phyloP scores from a whole-genome alignment of 2,888 invertebrate genomes.

The Prionchulus punctatus region DNA sequence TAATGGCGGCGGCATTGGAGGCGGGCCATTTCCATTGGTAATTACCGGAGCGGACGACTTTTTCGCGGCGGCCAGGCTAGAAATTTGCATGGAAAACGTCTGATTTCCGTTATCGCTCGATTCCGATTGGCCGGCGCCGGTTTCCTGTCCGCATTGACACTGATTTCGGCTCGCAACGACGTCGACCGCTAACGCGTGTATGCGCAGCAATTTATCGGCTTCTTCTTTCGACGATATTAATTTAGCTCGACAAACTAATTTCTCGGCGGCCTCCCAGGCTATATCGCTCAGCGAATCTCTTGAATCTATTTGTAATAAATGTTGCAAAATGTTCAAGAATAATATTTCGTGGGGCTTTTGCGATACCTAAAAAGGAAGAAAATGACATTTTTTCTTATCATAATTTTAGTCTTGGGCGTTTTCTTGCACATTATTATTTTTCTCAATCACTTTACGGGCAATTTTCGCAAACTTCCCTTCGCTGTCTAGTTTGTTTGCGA shows the following conservation, averaged over 20 bases:
- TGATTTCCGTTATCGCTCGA: too few relatives aligned
- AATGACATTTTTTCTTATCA: neutral
- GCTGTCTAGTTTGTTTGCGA: too few relatives aligned
- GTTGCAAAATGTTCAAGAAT: slow-evolving; percentile 77
- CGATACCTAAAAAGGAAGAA: slow-evolving; percentile 45
- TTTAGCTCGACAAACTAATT: slow-evolving; percentile 63
- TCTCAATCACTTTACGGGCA: too few relatives aligned
- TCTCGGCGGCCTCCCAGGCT: slow-evolving; percentile 85
- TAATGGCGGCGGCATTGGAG: slow-evolving; percentile 33
- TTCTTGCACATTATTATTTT: too few relatives aligned
- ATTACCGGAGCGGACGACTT: neutral
- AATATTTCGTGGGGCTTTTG: slow-evolving; percentile 86
- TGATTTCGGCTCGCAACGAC: slow-evolving; percentile 16
- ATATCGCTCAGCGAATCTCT: slow-evolving; percentile 69
- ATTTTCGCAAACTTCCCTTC: too few relatives aligned
- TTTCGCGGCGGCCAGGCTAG: neutral
- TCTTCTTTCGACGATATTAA: slow-evolving; percentile 70
- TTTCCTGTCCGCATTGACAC: neutral
- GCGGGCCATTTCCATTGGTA: slow-evolving; percentile 20
- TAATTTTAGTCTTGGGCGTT: too few relatives aligned
- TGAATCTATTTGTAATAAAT: too few relatives aligned
- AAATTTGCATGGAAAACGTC: neutral
- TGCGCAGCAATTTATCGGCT: slow-evolving; percentile 45
- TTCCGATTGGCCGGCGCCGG: neutral
- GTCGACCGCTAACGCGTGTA: too few relatives aligned